Percentiles rank a stretch among this genome's conserved stretches.
Evolutionary conservation across 1,140 invertebrate species (phyloP).

Genomic region (Chrysoperla carnea): DNA sequence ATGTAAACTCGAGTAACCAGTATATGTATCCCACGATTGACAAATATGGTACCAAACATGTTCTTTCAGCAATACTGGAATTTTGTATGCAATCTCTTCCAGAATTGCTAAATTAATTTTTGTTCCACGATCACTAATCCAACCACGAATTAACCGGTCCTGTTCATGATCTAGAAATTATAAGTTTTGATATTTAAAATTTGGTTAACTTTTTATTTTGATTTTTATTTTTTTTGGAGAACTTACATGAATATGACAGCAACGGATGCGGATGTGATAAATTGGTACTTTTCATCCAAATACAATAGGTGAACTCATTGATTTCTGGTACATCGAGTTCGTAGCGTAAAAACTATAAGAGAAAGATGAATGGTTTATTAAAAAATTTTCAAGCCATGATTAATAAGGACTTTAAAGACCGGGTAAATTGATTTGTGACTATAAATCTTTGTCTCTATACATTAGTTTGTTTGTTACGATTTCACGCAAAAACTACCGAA

Average conservation of each 20-base stretch:
- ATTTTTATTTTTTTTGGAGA: too few species aligned
- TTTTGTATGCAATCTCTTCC: constrained; percentile 25
- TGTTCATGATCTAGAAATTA: constrained; percentile 31
- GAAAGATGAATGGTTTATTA: constrained; percentile 4
- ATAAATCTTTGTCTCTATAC: too few species aligned
- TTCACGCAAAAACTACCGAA: too few species aligned
- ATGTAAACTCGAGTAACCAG: constrained; percentile 37
- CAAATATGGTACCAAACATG: constrained; percentile 46
- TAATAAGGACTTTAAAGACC: too few species aligned
- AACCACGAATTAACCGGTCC: constrained; percentile 35
- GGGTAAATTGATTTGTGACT: too few species aligned
- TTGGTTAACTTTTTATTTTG: too few species aligned
- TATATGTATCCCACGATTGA: constrained; percentile 37
- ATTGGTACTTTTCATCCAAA: constrained; percentile 40
- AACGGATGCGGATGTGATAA: constrained; percentile 37
- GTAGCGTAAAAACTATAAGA: constrained; percentile 42
- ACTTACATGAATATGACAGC: constrained; percentile 47
- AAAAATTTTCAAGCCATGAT: too few species aligned
- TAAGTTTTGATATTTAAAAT: neutral
- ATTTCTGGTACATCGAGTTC: constrained; percentile 37
- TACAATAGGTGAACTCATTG: constrained; percentile 43
- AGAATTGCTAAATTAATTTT: constrained; percentile 35
- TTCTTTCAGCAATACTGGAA: constrained; percentile 25
- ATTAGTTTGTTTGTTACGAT: too few species aligned
- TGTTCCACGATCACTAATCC: constrained; percentile 34